Conservation (phyloP, 2,888 invertebrate genomes). For the Torymus auratus region DNA sequence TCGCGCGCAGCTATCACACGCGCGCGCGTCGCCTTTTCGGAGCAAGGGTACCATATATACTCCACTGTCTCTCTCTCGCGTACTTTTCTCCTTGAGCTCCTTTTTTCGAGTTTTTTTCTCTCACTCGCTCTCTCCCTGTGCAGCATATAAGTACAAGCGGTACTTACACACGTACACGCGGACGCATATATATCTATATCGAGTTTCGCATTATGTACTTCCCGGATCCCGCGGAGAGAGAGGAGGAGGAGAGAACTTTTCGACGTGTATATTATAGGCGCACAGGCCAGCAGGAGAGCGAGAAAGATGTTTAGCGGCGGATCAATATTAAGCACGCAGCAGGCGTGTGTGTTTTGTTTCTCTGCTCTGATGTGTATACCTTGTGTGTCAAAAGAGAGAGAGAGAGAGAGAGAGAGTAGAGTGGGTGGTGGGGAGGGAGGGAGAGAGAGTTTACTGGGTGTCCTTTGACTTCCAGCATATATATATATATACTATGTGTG, state of each 20-base stretch:
- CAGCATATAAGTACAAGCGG: no score
- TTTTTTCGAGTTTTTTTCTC: background rate
- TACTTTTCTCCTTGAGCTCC: background rate
- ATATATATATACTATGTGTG: no score
- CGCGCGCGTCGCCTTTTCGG: no score
- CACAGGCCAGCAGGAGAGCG: constrained; percentile 10
- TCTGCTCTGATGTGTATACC: no score
- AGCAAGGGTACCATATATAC: no score
- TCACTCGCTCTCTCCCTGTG: background rate
- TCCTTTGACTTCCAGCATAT: no score
- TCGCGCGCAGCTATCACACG: no score
- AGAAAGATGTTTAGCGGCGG: constrained; percentile 41
- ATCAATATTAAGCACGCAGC: constrained; percentile 50
- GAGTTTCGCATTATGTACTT: constrained; percentile 1
- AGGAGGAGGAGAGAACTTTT: background rate
- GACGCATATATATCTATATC: background rate
- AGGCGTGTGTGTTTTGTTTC: constrained; percentile 47
- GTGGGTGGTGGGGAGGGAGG: no score
- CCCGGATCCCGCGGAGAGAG: background rate
- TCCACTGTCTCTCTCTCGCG: background rate
- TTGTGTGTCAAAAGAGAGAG: no score
- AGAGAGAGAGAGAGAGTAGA: no score
- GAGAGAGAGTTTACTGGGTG: no score
- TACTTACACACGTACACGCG: no score
- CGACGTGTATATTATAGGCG: constrained; percentile 19